Percentiles rank a stretch among this genome's conserved stretches.
phyloP scores from a whole-genome alignment of 2,113 vertebrate species.

The Genyomyrus donnyi region DNA sequence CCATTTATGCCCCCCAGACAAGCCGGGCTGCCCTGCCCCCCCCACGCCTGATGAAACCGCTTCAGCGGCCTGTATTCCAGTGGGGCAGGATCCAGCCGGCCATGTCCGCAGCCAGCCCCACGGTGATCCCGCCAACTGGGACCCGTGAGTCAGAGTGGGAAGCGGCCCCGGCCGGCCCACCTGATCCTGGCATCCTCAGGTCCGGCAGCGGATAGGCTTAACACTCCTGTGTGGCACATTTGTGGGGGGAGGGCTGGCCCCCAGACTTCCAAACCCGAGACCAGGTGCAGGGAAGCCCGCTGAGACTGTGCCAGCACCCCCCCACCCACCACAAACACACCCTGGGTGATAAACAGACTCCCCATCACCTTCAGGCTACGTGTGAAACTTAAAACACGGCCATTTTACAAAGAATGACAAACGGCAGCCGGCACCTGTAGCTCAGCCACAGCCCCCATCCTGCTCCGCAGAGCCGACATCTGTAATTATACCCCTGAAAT shows the following conservation, averaged over 20 bases:
- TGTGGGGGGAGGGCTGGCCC: not conserved
- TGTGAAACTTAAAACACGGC: not conserved
- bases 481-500: not conserved
- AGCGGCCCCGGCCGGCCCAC: not conserved
- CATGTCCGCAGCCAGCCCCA: not conserved
- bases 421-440: not conserved
- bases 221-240: not conserved
- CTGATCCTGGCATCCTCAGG: not conserved
- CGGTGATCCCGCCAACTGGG: not conserved
- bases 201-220: not conserved
- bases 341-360: not conserved
- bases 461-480: not conserved
- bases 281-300: not conserved
- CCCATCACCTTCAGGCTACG: not conserved
- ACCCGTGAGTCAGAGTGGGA: not conserved
- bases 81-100: not conserved
- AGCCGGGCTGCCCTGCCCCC: not conserved
- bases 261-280: not conserved
- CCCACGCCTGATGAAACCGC: not conserved
- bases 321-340: not conserved
- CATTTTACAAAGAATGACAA: not conserved
- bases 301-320: not conserved
- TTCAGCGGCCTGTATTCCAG: not conserved
- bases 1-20: not conserved
- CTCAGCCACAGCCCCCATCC: not conserved